These are phyloP conservation scores for Bursaphelenchus mucronatus DNA, from an alignment of 1,140 invertebrate species.

Conservation along the genomic window DNA sequence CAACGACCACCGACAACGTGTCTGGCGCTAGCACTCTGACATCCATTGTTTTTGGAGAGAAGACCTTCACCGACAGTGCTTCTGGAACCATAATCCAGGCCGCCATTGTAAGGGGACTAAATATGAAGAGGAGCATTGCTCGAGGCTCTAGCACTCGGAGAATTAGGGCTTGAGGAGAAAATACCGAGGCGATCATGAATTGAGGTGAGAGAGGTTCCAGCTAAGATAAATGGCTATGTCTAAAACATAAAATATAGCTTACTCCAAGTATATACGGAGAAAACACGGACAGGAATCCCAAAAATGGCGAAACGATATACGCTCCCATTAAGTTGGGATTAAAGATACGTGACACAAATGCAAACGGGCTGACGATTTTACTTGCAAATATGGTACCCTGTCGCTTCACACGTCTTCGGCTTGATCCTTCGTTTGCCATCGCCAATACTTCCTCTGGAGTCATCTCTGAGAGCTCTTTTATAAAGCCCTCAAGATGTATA, in stretches of 20 bases:
- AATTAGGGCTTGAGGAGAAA: no score
- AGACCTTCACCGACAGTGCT: not conserved
- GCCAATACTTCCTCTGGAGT: not conserved
- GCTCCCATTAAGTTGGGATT: slow-evolving; percentile 16
- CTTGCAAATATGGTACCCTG: not conserved
- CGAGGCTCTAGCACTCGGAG: no score
- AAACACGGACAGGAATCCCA: no score
- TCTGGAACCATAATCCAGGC: no score
- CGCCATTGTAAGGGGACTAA: no score
- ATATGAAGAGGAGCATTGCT: no score
- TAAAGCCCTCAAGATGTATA: not conserved
- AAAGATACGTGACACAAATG: slow-evolving; percentile 9
- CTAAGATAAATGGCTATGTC: no score
- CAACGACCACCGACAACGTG: not conserved
- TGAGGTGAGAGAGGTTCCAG: no score
- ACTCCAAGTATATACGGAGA: no score
- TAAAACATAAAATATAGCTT: no score
- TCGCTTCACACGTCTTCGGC: not conserved
- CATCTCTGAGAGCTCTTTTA: not conserved
- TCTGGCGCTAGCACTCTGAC: slow-evolving; percentile 4
- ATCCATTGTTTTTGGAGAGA: slow-evolving; percentile 10
- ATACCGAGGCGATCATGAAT: no score
- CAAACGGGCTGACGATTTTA: slow-evolving; percentile 7
- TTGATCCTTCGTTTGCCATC: not conserved
- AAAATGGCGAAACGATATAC: slow-evolving; percentile 10